Percentiles rank a stretch among this genome's conserved stretches.
Conservation (phyloP, 2,888 invertebrate species). For the Troides oblongomaculatus region DNA sequence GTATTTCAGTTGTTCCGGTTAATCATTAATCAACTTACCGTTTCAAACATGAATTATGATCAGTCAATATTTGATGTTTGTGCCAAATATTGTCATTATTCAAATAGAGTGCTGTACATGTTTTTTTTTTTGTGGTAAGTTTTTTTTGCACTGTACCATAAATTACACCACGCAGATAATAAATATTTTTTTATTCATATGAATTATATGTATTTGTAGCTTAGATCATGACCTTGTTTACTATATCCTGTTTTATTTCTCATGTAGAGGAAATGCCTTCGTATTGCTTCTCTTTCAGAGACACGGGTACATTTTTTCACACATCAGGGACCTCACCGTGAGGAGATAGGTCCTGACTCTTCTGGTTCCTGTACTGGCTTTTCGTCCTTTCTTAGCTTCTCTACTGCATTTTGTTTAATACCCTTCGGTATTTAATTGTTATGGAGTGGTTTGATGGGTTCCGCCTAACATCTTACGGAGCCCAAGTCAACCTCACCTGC, state of each 20-base stretch:
- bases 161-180: not conserved
- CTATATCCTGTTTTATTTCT: not conserved
- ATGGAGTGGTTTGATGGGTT: too few species aligned
- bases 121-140: not conserved
- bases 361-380: too few species aligned
- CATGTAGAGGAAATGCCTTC: too few species aligned
- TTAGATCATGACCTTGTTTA: not conserved
- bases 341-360: too few species aligned
- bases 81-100: slow-evolving; percentile 1
- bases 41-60: slow-evolving; percentile 4
- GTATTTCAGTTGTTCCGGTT: slow-evolving; percentile 25
- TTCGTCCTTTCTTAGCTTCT: too few species aligned
- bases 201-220: not conserved
- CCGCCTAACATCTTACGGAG: too few species aligned
- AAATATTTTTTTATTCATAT: not conserved
- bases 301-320: too few species aligned
- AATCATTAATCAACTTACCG: slow-evolving; percentile 19
- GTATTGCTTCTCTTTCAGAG: too few species aligned
- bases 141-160: not conserved
- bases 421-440: too few species aligned
- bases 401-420: too few species aligned
- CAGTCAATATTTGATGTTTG: not conserved
- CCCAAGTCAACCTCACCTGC: too few species aligned
- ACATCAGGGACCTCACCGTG: too few species aligned
- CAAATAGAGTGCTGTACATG: not conserved